These are phyloP conservation scores for Drosophila arawakana DNA, from an alignment of 1,140 invertebrate genomes.

Conservation along the genomic window DNA sequence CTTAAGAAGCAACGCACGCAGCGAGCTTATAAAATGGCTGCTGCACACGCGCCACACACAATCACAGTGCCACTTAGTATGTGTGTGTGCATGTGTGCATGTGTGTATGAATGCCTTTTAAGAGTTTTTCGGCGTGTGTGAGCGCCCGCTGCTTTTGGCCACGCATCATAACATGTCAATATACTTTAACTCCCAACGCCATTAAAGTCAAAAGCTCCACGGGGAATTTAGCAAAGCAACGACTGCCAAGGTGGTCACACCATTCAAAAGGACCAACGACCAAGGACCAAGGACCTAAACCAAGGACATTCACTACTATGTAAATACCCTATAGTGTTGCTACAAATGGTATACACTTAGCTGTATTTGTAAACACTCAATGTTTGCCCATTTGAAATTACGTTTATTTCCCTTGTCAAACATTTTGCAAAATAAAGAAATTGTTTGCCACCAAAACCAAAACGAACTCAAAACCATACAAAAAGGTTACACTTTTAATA, in stretches of 20 bases:
- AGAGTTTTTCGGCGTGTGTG: slow-evolving; percentile 19
- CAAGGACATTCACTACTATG: not conserved
- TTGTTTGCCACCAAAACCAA: no score
- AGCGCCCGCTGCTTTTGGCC: slow-evolving; percentile 49
- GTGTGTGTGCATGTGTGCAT: slow-evolving; percentile 4
- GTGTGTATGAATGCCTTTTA: slow-evolving; percentile 18
- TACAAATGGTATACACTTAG: not conserved
- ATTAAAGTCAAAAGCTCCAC: slow-evolving; percentile 79
- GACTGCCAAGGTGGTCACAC: slow-evolving; percentile 46
- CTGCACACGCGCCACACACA: slow-evolving; percentile 42
- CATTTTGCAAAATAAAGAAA: not conserved
- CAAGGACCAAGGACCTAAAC: not conserved
- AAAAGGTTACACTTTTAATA: not conserved
- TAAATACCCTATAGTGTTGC: slow-evolving; percentile 18
- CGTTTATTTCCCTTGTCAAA: not conserved
- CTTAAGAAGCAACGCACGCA: slow-evolving; percentile 62
- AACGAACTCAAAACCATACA: no score
- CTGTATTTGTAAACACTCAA: slow-evolving; percentile 2
- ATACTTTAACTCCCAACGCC: slow-evolving; percentile 64
- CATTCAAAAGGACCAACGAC: slow-evolving; percentile 8
- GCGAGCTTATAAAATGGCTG: slow-evolving; percentile 33
- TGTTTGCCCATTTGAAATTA: not conserved
- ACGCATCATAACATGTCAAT: slow-evolving; percentile 82
- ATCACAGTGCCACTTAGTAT: slow-evolving; percentile 12
- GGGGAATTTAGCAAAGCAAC: slow-evolving; percentile 69